phyloP scores from a whole-genome alignment of 2,113 vertebrate species.

The Chlorodrepanis virens region DNA sequence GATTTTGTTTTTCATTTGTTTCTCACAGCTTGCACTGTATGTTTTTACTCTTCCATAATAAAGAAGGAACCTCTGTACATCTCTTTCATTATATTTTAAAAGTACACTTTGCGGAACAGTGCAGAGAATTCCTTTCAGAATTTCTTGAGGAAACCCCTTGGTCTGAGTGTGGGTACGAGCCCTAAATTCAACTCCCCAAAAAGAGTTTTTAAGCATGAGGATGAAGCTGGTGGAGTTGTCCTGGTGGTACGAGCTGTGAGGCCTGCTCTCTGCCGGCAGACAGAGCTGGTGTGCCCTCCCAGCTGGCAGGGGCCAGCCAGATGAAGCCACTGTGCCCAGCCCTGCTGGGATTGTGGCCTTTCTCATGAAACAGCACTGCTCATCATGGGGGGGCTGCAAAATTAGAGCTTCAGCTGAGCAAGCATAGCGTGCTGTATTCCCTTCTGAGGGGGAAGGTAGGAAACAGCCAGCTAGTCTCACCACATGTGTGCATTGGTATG shows the following conservation, averaged over 20 bases:
- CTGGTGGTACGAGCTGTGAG: background rate
- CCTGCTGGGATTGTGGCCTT: background rate
- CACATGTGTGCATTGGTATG: background rate
- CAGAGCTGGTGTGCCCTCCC: rapidly evolving
- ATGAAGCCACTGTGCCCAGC: background rate
- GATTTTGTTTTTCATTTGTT: background rate
- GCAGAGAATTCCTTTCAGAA: background rate
- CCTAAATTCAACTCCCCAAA: background rate
- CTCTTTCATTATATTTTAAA: background rate
- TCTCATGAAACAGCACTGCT: rapidly evolving
- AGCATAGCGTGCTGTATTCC: rapidly evolving
- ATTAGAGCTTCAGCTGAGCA: background rate
- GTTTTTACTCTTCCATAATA: background rate
- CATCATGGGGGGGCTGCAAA: rapidly evolving
- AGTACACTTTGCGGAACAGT: background rate
- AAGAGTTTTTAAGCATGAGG: background rate
- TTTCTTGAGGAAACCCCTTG: background rate
- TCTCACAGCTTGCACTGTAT: background rate
- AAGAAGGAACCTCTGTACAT: background rate
- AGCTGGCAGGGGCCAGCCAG: background rate
- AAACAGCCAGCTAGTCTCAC: background rate
- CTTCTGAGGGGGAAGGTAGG: background rate
- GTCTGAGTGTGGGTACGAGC: background rate
- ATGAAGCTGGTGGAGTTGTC: background rate
- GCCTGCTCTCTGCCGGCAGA: background rate